These are phyloP conservation scores for Heterotis niloticus DNA, from an alignment of 2,113 vertebrate species.

Conservation along the genomic window DNA sequence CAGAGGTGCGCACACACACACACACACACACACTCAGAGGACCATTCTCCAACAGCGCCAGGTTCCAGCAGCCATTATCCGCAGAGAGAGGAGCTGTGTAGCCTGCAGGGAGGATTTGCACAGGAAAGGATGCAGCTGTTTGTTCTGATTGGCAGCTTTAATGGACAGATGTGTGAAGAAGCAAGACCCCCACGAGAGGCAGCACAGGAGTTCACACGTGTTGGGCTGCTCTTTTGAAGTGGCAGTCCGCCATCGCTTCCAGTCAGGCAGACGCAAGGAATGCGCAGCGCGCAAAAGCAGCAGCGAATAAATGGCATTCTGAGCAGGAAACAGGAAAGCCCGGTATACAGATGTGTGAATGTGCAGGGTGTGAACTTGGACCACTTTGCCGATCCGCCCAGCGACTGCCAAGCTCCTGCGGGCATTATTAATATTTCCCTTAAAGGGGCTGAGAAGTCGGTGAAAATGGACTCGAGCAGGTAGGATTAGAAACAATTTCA, in stretches of 20 bases:
- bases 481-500: too few relatives aligned
- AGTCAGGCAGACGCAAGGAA: background rate
- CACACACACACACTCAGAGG: slow-evolving; percentile 51
- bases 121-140: slow-evolving; percentile 55
- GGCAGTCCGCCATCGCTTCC: background rate
- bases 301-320: background rate
- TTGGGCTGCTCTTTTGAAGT: background rate
- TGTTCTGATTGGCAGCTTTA: slow-evolving; percentile 53
- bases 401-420: too few relatives aligned
- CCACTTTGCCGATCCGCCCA: background rate
- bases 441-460: background rate
- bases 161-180: slow-evolving; percentile 36
- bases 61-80: slow-evolving; percentile 48
- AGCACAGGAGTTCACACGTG: background rate
- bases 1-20: slow-evolving; percentile 41
- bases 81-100: slow-evolving; percentile 21
- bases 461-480: too few relatives aligned
- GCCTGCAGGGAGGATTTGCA: slow-evolving; percentile 52
- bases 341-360: too few relatives aligned
- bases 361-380: too few relatives aligned
- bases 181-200: slow-evolving; percentile 28
- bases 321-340: background rate
- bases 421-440: background rate
- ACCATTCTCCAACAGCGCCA: slow-evolving; percentile 50
- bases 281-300: background rate